Base-by-base conservation (phyloP, 2,888 invertebrate genomes). In the Argyra leucocephala region DNA sequence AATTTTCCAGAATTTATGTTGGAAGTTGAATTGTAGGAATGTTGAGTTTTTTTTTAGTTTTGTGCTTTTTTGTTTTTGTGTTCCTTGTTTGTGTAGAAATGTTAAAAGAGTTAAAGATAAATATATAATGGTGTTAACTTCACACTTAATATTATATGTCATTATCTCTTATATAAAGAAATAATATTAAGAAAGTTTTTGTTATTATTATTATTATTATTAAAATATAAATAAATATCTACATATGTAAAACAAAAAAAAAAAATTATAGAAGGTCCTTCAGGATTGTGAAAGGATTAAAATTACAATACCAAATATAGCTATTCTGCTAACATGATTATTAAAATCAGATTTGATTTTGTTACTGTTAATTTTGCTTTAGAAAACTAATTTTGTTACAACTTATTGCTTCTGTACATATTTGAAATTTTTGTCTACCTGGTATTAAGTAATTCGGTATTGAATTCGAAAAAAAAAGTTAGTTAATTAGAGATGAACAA, bases 61-160 rank as follows among this genome's bases (percentile, higher is more conserved):
- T n/a, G 48, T 48, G n/a, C 31, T 10, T 2, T 31, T n/a, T 31
- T 31, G 31, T 10, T 31, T 31, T 31, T 31, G 31, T 12, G 31
- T 31, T 10, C 7, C 3, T 31, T 26, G 26, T 31, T 31, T 31
- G 31, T 31, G 12, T 48, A 48, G 18, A 48, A 15, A 48, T 48
- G 48, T 48, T 48, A 48, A 48, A 48, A 48, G 48, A 48, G 48
- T 48, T 48, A 18, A 48, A 2, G 12, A 2, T 3, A 48, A 18
- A 48, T 5, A 18, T 15, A 48, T 48, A 48, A 48, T n/a, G 18
- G 15, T n/a, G 18, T 48, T 48, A 48, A 48, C 48, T 48, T 48
- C 48, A 48, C 48, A 48, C 48, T 48, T 48, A 48, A 48, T 48
- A n/a, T n/a, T n/a, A 48, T 48, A 48, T 48, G 48, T 48, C 48